Evolutionary conservation across 2,113 vertebrate species (phyloP), one percentile per base, ranked within the genome.

Genomic region (Plecturocebus donacophilus): DNA sequence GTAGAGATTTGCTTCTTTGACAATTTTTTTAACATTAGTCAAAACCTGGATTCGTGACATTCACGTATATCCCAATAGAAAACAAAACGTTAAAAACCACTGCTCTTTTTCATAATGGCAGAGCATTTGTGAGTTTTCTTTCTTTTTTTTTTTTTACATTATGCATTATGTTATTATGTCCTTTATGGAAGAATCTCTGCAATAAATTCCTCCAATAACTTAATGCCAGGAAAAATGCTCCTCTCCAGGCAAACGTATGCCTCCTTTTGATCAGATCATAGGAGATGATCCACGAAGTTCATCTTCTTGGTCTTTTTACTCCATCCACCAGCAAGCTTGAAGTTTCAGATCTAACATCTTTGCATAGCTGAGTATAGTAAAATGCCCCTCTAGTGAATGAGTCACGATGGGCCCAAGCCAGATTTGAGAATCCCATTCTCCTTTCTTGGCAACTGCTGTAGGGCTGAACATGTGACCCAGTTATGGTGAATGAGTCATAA

Each of bases 21-120:
- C 95, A 95, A 40, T 40, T 38, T 66, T 84, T 95, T 61, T 81
- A 68, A 95, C 80, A n/a, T 96, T 94, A 81, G 94, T 84, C 64
- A 85, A 96, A 97, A 96, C 84, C 77, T 83, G 47, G 66, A 76
- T 81, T 77, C 20, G 1, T 61, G 76, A 42, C 52, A 42, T 82
- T 81, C 82, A 42, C 0, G 1, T 52, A 6, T 49, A 75, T 79
- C 80, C 84, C 66, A 83, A 70, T 52, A 90, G 52, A 95, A 97
- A 95, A 45, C 38, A 87, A 89, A 91, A 91, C 38, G 32, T 77
- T 71, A 32, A 20, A 68, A 82, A 82, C 14, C 45, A 27, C 35
- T 47, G 42, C 19, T 70, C n/a, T 82, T 82, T 89, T 95, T 54
- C 42, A 58, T 12, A 27, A 20, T 3, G 27, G 27, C 11, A 20